These are phyloP conservation scores for Ranitomeya imitator DNA, from an alignment of 2,113 vertebrate species.

Conservation along the genomic window DNA sequence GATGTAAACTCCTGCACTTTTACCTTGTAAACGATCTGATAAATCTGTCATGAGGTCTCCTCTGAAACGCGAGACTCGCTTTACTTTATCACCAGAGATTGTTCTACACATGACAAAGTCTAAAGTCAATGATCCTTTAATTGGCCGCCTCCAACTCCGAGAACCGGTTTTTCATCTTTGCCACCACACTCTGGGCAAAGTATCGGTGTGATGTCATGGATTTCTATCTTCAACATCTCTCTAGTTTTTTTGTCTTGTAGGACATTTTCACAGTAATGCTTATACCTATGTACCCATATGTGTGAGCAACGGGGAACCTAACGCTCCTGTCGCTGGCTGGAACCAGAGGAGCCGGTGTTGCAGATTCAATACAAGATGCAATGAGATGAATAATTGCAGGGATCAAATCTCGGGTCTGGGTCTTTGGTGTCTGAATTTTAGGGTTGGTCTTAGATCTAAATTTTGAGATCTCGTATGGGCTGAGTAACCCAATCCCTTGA, in stretches of 20 bases:
- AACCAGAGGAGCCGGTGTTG: too few species aligned
- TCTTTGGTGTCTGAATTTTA: too few species aligned
- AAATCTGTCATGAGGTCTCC: neutral
- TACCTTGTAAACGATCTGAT: neutral
- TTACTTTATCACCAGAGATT: neutral
- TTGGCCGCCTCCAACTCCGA: neutral
- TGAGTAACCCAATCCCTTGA: too few species aligned
- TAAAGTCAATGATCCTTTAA: neutral
- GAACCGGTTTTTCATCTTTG: constrained; percentile 17
- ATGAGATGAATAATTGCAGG: too few species aligned
- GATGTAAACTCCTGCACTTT: neutral
- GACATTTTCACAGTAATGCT: neutral
- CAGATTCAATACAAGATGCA: too few species aligned
- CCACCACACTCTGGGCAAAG: neutral
- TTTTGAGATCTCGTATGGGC: too few species aligned
- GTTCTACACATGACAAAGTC: neutral
- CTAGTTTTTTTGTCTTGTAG: neutral
- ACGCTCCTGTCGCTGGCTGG: too few species aligned
- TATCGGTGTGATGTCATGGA: neutral
- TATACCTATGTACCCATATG: neutral
- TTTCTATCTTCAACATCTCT: constrained; percentile 9
- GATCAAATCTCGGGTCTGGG: too few species aligned
- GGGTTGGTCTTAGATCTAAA: too few species aligned
- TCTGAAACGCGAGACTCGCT: neutral
- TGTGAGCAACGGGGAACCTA: neutral